Evolutionary conservation across 2,888 invertebrate genomes (phyloP), one percentile per base, ranked within the genome.

Genomic region (Argyresthia goedartella): DNA sequence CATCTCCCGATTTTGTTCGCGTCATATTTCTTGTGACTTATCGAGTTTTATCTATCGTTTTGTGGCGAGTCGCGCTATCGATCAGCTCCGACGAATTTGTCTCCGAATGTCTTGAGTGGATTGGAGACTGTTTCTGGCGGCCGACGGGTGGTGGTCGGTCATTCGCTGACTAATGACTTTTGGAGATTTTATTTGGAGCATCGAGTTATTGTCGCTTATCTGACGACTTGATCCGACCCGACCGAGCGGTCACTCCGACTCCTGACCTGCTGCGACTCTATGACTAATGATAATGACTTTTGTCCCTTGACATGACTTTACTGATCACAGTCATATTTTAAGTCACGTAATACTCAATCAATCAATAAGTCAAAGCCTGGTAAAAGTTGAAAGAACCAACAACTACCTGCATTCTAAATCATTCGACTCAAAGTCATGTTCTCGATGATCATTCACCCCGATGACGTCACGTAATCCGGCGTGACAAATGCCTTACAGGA

Each of bases 1-100:
- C 81, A 82, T 86, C 85, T 85, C 81, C 82, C 81, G 86, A 86
- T 85, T 86, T 84, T 84, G 86, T 86, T 85, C 85, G 84, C 85
- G 78, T 86, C 86, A 86, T 86, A 84, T 86, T 85, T 86, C 85
- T 85, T 81, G 75, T 76, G 81, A 81, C 76, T 85, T 86, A 86
- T 86, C 86, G 76, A 76, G 76, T 80, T 81, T 82, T 85, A 85
- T 86, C 85, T 84, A 84, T 81, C 84, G 81, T 80, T 84, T 84
- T 82, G 82, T 81, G 77, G 81, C 78, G 76, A 81, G 81, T 81
- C 69, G 71, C 78, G 73, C 79, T 79, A 85, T 85, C 86, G 81
- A 85, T 85, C 85, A 86, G 74, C 73, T 66, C 80, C 80, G 79
- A 85, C 85, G 80, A 84, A 86, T 85, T 81, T 64, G 67, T 82